phyloP scores from a whole-genome alignment of 2,888 invertebrate genomes.

The Eledone cirrhosa region DNA sequence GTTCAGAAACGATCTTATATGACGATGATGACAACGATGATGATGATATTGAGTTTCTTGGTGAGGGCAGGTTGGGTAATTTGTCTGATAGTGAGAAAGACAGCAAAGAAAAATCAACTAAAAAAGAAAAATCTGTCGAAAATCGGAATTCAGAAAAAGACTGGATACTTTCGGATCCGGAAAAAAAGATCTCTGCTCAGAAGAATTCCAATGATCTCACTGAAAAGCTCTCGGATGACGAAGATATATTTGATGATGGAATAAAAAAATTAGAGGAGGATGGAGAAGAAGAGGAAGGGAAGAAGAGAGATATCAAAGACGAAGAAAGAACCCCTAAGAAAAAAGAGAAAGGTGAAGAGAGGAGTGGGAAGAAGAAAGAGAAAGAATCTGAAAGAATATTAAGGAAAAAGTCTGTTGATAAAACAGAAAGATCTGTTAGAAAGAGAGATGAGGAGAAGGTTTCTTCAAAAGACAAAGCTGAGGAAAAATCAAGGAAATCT shows the following conservation, averaged over 20 bases:
- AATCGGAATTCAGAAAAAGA: neutral
- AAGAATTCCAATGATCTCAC: no score
- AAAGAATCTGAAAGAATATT: neutral
- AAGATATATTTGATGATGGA: neutral
- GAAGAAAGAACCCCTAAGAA: conserved; percentile 25
- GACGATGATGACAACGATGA: conserved; percentile 31
- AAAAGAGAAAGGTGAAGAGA: conserved; percentile 28
- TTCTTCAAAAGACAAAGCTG: neutral
- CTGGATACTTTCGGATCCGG: no score
- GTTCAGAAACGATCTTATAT: conserved; percentile 21
- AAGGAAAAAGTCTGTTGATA: neutral
- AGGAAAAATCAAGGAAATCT: neutral
- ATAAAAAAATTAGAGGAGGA: conserved; percentile 30
- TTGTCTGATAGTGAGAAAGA: conserved; percentile 30
- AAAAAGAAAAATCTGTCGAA: conserved; percentile 16
- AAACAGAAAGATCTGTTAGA: neutral
- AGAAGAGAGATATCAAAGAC: conserved; percentile 25
- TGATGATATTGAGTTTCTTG: conserved; percentile 30
- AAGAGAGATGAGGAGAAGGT: neutral
- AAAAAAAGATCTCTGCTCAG: no score
- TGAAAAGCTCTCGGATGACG: neutral
- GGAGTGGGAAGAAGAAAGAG: conserved; percentile 7
- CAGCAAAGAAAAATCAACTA: conserved; percentile 25
- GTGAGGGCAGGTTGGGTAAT: conserved; percentile 25
- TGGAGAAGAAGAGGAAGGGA: conserved; percentile 33